Base-by-base conservation (phyloP, 2,797 vertebrate genomes). In the Schizothorax lantsangensis region DNA sequence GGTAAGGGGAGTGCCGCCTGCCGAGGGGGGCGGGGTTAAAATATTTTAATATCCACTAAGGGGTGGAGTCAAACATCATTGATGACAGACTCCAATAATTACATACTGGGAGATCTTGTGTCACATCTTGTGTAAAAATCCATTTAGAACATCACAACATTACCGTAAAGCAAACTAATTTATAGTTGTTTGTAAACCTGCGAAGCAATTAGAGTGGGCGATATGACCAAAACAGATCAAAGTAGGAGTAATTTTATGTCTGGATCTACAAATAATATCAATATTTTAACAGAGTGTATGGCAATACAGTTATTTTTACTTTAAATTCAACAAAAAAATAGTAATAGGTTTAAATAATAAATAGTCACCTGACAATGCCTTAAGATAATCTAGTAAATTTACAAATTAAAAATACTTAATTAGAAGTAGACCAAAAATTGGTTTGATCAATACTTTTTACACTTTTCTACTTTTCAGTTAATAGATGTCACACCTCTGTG, bases 1-100 rank as follows among this genome's bases (percentile, higher is more conserved):
- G 96, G 94, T 99, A 99, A 91, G 98, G 98, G 96, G 98, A 99
- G 95, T 99, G 97, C 92, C 98, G 97, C 96, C 98, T 99, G 96
- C 94, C 91, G 88, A 93, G 91, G 95, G 93, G 93, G 93, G 91
- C 85, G 80, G 87, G 84, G 87, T 88, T 73, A 90, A 73, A 85
- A 78, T 78, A 82, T 68, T 89, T 91, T 88, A 91, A 88, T 62
- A 84, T 84, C 78, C 81, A 66, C 83, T 82, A 78, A 74, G 15
- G 89, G 91, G 90, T 89, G 90, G 92, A 88, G 90, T 64, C 84
- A 81, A 74, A 49, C 79, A 80, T 64, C 26, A 89, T 11, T 85
- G 62, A 82, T 72, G 77, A 52, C 45, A 57, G 12, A 74, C 52
- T 54, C 52, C 64, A 57, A 80, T 40, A 71, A 54, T 73, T 74